These are phyloP conservation scores for Cerastoderma edule DNA, from an alignment of 2,888 invertebrate species.

Conservation along the genomic window DNA sequence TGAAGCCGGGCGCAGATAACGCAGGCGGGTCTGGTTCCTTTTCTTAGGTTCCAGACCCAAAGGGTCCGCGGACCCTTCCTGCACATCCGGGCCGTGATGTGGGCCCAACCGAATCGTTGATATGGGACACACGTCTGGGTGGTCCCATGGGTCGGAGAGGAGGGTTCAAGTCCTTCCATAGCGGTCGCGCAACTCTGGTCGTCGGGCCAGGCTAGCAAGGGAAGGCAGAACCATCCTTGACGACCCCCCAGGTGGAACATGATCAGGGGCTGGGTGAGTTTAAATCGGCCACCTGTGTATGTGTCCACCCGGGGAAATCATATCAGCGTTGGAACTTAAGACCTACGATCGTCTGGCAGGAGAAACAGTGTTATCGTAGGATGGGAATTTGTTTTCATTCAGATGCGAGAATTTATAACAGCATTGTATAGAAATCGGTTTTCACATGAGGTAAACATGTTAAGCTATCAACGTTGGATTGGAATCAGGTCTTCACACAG, in stretches of 20 bases:
- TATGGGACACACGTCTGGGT: constrained; percentile 27
- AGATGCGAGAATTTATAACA: too few relatives aligned
- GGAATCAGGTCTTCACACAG: too few relatives aligned
- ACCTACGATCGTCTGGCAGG: too few relatives aligned
- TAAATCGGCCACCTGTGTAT: constrained; percentile 24
- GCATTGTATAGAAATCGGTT: too few relatives aligned
- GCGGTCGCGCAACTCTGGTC: constrained; percentile 42
- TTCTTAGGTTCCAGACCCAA: constrained; percentile 32
- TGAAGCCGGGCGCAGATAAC: constrained; percentile 5
- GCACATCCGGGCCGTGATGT: constrained; percentile 34
- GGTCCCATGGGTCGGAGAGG: constrained; percentile 30
- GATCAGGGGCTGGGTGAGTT: constrained; percentile 13
- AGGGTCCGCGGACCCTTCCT: constrained; percentile 33
- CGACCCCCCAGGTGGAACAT: constrained; percentile 34
- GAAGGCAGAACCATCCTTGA: constrained; percentile 23
- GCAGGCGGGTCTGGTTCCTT: constrained; percentile 34
- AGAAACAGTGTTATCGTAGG: too few relatives aligned
- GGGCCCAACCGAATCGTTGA: constrained; percentile 28
- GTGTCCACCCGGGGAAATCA: constrained; percentile 35
- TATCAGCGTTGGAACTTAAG: constrained; percentile 3
- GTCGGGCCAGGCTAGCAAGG: constrained; percentile 38
- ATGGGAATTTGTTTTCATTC: too few relatives aligned
- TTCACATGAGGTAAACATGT: too few relatives aligned
- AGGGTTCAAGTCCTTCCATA: constrained; percentile 17
- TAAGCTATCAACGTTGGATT: too few relatives aligned